A percentile compares a stretch with the other conserved stretches of the same genome.
phyloP scores from a whole-genome alignment of 2,888 invertebrate species.

The Agonopterix heracliana region DNA sequence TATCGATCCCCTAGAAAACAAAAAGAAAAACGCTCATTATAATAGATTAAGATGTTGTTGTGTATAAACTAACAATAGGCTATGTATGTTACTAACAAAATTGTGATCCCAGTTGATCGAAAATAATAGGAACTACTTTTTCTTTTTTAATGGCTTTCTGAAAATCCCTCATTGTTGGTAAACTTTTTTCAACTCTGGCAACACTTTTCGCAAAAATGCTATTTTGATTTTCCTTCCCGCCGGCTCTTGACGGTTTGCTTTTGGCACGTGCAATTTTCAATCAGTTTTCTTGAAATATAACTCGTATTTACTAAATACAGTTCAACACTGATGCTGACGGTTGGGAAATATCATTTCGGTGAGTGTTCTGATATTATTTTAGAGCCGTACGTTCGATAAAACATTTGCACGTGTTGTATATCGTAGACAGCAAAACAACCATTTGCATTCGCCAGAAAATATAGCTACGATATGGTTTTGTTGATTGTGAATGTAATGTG shows the following conservation, averaged over 20 bases:
- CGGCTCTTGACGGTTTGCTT: slow-evolving; percentile 69
- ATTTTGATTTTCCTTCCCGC: slow-evolving; percentile 69
- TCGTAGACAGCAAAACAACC: slow-evolving; percentile 69
- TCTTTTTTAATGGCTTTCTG: too few species aligned
- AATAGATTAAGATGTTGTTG: too few species aligned
- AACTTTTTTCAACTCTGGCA: slow-evolving; percentile 15
- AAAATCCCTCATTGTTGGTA: too few species aligned
- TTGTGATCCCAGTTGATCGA: too few species aligned
- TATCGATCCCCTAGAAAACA: too few species aligned
- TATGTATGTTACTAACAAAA: too few species aligned
- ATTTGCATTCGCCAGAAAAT: slow-evolving; percentile 57
- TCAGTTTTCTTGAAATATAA: slow-evolving; percentile 42
- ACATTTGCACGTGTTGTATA: slow-evolving; percentile 65
- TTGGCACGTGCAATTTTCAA: slow-evolving; percentile 72
- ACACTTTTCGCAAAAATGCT: slow-evolving; percentile 45
- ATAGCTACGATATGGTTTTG: slow-evolving; percentile 69
- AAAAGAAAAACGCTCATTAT: too few species aligned
- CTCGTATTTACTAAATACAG: slow-evolving; percentile 35
- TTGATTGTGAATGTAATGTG: slow-evolving; percentile 13
- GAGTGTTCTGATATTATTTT: slow-evolving; percentile 42
- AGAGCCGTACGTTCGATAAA: slow-evolving; percentile 31
- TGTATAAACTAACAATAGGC: too few species aligned
- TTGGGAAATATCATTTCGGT: slow-evolving; percentile 56
- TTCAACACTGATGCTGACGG: slow-evolving; percentile 64
- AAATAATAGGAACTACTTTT: too few species aligned